Conservation (phyloP, 2,797 vertebrate genomes). For the Prunella strophiata region DNA sequence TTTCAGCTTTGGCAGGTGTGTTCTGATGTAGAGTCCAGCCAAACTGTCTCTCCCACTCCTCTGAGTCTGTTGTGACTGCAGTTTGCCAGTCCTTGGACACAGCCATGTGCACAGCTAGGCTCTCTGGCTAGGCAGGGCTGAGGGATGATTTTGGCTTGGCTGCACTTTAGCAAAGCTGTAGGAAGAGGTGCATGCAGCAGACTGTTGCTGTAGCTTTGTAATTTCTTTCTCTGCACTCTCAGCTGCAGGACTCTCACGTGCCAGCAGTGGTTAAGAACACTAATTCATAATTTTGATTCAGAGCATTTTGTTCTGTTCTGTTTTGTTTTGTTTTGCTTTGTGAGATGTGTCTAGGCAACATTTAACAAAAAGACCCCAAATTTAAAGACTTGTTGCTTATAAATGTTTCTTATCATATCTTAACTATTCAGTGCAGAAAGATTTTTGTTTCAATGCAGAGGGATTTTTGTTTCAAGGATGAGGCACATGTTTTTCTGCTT, state of each 20-base stretch:
- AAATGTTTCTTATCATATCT: background rate
- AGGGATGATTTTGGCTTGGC: background rate
- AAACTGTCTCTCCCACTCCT: background rate
- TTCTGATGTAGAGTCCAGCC: accelerated
- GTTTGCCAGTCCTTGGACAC: background rate
- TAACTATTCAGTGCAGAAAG: background rate
- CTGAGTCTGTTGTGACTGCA: background rate
- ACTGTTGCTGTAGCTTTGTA: background rate
- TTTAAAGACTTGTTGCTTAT: background rate
- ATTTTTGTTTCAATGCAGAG: background rate
- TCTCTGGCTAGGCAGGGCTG: background rate
- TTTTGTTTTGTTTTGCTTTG: background rate
- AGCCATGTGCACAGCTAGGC: background rate
- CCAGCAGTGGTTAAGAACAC: background rate
- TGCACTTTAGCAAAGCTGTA: background rate
- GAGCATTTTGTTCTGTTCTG: background rate
- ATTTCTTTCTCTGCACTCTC: background rate
- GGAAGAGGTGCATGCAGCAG: background rate
- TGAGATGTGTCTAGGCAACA: background rate
- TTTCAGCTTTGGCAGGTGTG: background rate
- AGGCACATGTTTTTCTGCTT: background rate
- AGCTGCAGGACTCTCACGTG: background rate
- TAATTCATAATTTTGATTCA: background rate
- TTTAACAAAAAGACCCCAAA: background rate
- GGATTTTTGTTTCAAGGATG: background rate